Conservation (phyloP, 2,888 invertebrate genomes). For the Steinernema scapterisci region DNA sequence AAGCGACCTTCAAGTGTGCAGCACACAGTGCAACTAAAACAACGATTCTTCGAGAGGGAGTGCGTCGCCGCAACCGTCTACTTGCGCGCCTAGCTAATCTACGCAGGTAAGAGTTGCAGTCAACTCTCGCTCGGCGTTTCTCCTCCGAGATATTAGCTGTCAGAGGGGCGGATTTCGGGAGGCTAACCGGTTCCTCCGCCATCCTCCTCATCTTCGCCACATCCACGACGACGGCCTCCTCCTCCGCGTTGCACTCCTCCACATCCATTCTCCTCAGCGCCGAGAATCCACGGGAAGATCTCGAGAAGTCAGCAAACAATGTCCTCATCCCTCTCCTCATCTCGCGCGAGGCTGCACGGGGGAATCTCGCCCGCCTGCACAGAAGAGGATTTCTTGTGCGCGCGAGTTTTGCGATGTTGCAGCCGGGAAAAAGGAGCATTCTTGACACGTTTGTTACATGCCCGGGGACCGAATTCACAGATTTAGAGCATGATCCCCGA, state of each 20-base stretch:
- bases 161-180: constrained; percentile 20
- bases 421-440: no score
- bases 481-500: no score
- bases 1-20: constrained; percentile 1
- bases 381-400: not conserved
- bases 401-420: not conserved
- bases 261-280: not conserved
- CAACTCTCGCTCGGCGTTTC: not conserved
- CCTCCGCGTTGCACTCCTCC: constrained; percentile 11
- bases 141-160: constrained; percentile 3
- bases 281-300: constrained; percentile 30
- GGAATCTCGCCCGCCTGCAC: not conserved
- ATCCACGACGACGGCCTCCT: not conserved
- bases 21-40: not conserved
- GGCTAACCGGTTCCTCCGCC: constrained; percentile 8
- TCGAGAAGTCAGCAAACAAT: constrained; percentile 21
- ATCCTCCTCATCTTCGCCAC: no score
- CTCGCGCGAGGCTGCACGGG: not conserved
- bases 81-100: constrained; percentile 14
- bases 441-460: no score
- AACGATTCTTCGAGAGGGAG: constrained; percentile 10
- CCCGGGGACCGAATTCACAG: no score
- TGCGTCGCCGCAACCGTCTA: not conserved
- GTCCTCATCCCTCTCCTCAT: not conserved
- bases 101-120: constrained; percentile 29